phyloP scores from a whole-genome alignment of 2,113 vertebrate genomes.

The Circaetus cinerascens region DNA sequence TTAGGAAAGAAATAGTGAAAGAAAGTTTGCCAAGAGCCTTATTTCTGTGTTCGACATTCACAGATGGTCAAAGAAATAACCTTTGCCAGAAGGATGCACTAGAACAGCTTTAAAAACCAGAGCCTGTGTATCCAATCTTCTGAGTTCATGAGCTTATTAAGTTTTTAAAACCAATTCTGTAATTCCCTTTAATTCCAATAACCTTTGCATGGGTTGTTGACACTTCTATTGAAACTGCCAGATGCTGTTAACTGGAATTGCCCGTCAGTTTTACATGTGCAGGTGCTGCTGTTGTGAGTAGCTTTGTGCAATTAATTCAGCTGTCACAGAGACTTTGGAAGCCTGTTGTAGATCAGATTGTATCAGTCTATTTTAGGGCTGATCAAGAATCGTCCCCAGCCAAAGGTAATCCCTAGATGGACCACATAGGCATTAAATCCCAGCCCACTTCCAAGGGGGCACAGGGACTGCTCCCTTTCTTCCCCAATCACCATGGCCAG shows the following conservation, averaged over 20 bases:
- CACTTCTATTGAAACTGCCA: slow-evolving; percentile 43
- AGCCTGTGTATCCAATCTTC: neutral
- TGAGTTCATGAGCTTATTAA: slow-evolving; percentile 16
- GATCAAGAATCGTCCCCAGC: neutral
- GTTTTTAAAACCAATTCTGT: slow-evolving; percentile 40
- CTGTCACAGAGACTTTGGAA: slow-evolving; percentile 15
- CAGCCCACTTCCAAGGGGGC: neutral
- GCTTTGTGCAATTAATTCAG: slow-evolving; percentile 41
- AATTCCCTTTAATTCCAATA: slow-evolving; percentile 54
- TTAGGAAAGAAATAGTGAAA: neutral
- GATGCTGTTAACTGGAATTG: slow-evolving; percentile 30
- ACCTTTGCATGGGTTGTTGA: slow-evolving; percentile 41
- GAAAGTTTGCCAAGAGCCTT: neutral
- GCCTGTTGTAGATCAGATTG: neutral
- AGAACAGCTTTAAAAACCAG: neutral
- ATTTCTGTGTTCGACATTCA: neutral
- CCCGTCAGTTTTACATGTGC: neutral
- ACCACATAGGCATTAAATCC: neutral
- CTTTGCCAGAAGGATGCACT: neutral
- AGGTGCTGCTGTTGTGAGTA: slow-evolving; percentile 31
- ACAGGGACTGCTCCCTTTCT: neutral
- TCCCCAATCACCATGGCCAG: neutral
- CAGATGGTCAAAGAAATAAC: slow-evolving; percentile 15
- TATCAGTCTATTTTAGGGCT: neutral
- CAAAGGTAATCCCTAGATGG: neutral